These are phyloP conservation scores for Mustelus asterias DNA, from an alignment of 2,113 vertebrate genomes.

Conservation along the genomic window DNA sequence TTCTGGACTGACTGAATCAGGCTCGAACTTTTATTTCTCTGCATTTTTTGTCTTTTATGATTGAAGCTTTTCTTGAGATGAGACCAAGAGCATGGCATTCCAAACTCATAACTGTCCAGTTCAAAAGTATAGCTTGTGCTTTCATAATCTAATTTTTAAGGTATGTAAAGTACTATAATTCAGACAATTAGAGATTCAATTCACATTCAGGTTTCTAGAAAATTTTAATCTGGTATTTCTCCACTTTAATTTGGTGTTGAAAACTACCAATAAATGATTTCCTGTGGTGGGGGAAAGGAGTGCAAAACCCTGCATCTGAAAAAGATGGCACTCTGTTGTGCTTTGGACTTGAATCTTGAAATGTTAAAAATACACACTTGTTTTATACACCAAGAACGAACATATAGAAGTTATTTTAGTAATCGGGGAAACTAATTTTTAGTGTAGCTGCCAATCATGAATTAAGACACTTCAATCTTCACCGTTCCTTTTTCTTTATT, in stretches of 20 bases:
- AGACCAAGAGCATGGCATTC: not conserved
- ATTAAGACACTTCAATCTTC: constrained; percentile 29
- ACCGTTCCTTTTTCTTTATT: constrained; percentile 30
- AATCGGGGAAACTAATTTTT: not conserved
- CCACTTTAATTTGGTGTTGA: not conserved
- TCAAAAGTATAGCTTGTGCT: not conserved
- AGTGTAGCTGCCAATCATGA: not conserved
- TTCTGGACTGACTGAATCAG: not conserved
- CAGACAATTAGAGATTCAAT: not conserved
- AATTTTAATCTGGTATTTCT: not conserved
- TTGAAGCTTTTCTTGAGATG: not conserved
- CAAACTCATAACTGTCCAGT: not conserved
- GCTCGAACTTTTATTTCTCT: not conserved
- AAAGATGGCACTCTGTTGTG: not conserved
- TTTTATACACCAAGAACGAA: not conserved
- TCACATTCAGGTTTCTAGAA: not conserved
- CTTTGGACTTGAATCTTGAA: not conserved
- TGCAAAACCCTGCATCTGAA: not conserved
- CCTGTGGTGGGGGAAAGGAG: not conserved
- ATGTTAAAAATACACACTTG: not conserved
- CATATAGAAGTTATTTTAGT: too few species aligned
- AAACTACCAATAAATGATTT: not conserved
- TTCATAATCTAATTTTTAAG: not conserved
- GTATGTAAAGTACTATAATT: not conserved
- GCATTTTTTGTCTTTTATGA: not conserved